Evolutionary conservation across 1,140 invertebrate species (phyloP), one percentile per base, ranked within the genome.

Genomic region (Lysiphlebus fabarum): DNA sequence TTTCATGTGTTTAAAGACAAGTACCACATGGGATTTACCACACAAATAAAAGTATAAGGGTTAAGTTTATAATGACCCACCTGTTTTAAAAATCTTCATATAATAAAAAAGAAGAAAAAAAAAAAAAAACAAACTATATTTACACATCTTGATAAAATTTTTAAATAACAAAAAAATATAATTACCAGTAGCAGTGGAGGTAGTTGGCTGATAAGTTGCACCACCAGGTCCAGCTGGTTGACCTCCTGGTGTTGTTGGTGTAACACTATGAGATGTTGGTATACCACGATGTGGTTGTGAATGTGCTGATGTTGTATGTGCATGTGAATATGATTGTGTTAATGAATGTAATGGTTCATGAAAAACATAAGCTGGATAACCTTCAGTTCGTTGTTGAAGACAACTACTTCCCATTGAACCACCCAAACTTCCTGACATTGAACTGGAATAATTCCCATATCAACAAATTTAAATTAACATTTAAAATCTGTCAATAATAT

Each of bases 281-380:
- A 78, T 76, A 43, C 75, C 75, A 14, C 76, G 77, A 71, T 78
- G 76, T 63, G 79, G 74, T 70, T 82, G 80, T 66, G 78, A 81
- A 64, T 80, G 81, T 68, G 79, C 82, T 50, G 80, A 72, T 43
- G 80, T 76, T 63, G 78, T 77, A 47, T 75, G 73, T 69, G 79
- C 76, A 70, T 79, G 74, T 62, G 80, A 74, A 59, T 77, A 79
- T 64, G 76, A 77, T 66, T 82, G 83, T 51, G 82, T 87, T 38
- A 93, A 82, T 47, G 90, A 89, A 72, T 89, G 86, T 68, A 96
- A 79, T 34, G 91, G 90, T 77, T 95, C 91, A 78, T 94, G 91
- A 79, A 96, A 92, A 90, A 96, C 96, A 81, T 94, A 94, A 45
- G 77, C 76, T 7, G 93, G 92, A 79, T 96, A 96, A 58, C 87